Percentiles rank a stretch among this genome's conserved stretches.
Evolutionary conservation across 2,797 vertebrate genomes (phyloP).

Genomic region (Protosalanx chinensis): DNA sequence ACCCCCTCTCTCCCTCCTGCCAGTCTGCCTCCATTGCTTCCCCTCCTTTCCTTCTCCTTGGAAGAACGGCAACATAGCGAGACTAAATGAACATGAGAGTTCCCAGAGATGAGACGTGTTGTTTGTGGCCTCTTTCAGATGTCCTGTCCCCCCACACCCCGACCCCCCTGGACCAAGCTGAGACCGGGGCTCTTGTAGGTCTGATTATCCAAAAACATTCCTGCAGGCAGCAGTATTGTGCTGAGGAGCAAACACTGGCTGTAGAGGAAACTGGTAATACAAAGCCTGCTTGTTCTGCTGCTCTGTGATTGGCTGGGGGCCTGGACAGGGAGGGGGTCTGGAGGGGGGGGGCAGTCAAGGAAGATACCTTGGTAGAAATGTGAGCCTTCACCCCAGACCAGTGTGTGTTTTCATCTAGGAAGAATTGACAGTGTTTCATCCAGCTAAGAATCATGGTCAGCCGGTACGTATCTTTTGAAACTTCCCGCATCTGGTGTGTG

Average conservation of each 20-base stretch:
- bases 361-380: conserved; percentile 20
- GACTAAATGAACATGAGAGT: too few species aligned
- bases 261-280: conserved; percentile 34
- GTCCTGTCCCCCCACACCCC: too few species aligned
- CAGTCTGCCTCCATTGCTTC: not conserved
- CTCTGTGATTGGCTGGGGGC: conserved; percentile 20
- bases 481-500: not conserved
- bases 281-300: conserved; percentile 45
- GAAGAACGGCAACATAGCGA: too few species aligned
- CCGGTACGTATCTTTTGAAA: conserved; percentile 59
- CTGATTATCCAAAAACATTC: not conserved
- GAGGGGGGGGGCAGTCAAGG: conserved; percentile 16
- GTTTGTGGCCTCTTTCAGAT: conserved; percentile 34
- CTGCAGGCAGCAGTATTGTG: conserved; percentile 16
- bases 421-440: not conserved
- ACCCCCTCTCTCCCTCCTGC: not conserved
- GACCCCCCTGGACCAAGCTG: not conserved
- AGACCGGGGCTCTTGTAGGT: conserved; percentile 10
- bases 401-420: conserved; percentile 1
- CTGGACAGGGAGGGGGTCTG: not conserved
- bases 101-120: conserved; percentile 34
- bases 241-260: conserved; percentile 13
- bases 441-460: conserved; percentile 62
- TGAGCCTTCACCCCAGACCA: not conserved
- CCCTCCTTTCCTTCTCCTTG: conserved; percentile 1